phyloP scores from a whole-genome alignment of 2,797 vertebrate species.

The Pseudochromis fuscus region DNA sequence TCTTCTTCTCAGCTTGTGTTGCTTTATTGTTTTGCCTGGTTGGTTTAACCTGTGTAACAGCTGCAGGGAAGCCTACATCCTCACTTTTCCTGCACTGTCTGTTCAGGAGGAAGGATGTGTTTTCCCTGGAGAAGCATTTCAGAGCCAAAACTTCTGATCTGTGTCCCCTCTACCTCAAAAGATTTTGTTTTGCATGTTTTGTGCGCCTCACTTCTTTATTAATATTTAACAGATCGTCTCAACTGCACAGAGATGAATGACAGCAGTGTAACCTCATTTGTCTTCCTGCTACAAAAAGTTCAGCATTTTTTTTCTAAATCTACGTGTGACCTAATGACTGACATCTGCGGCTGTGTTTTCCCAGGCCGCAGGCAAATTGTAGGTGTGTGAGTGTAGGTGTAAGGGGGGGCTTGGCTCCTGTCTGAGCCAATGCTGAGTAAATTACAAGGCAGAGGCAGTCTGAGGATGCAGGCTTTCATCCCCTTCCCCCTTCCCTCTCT shows the following conservation, averaged over 20 bases:
- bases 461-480: slow-evolving; percentile 63
- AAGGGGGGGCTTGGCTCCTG: slow-evolving; percentile 66
- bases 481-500: slow-evolving; percentile 6
- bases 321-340: slow-evolving; percentile 54
- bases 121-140: neutral
- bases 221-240: neutral
- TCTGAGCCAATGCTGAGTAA: slow-evolving; percentile 71
- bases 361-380: slow-evolving; percentile 72
- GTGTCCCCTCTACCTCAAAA: neutral
- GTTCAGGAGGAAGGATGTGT: neutral
- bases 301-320: neutral
- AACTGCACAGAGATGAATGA: neutral
- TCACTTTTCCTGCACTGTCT: neutral
- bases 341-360: slow-evolving; percentile 70
- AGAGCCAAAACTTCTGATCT: neutral
- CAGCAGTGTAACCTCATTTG: neutral
- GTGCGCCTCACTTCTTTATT: no score
- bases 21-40: neutral
- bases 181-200: neutral
- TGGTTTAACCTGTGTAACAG: neutral
- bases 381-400: slow-evolving; percentile 70
- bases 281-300: neutral
- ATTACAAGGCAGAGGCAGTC: slow-evolving; percentile 77
- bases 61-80: neutral
- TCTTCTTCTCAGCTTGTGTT: neutral